Base-by-base conservation (phyloP, 2,113 vertebrate species). In the Dryoscopus gambensis region DNA sequence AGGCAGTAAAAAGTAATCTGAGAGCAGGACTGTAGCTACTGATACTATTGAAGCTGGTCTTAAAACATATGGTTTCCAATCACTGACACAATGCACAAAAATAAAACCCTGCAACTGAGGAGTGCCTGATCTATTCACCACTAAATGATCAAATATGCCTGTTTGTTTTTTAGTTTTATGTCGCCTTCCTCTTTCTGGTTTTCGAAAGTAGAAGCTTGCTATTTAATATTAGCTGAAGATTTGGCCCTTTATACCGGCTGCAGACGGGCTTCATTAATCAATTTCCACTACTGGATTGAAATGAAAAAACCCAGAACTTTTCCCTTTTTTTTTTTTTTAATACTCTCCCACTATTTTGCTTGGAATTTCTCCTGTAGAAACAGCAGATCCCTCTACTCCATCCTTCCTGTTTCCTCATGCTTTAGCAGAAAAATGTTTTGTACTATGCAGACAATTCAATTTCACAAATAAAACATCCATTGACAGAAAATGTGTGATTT, bases 1-100 rank as follows among this genome's bases (percentile, higher is more conserved):
- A 91, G 92, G 95, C 92, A 96, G 97, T 97, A 97, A 96, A 96
- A 96, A 96, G 93, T 95, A 97, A 97, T 94, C 84, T 70, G 96
- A 97, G 96, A 97, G 94, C 95, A 97, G 76, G 84, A 94, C 92
- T 91, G 91, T 76, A 96, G 93, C 94, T 97, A 97, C 96, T 95
- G 97, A 97, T 97, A 97, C 92, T 91, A 97, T 92, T 96, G 97
- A 97, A 97, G 95, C 94, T 68, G 87, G 80, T 93, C 95, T 95
- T 91, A 95, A 96, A 95, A 95, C 97, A 96, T 97, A 94, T 96
- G 96, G 97, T 90, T 95, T 90, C 89, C 89, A 96, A 95, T 92
- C 87, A 7, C 47, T 95, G 93, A 95, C 96, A 93, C 96, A 97
- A 96, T 83, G 75, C 92, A 79, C 89, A 97, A 96, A 94, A 97